Percentiles rank a stretch among this genome's conserved stretches.
Evolutionary conservation across 2,888 invertebrate species (phyloP).

Genomic region (Hemithea aestivaria): DNA sequence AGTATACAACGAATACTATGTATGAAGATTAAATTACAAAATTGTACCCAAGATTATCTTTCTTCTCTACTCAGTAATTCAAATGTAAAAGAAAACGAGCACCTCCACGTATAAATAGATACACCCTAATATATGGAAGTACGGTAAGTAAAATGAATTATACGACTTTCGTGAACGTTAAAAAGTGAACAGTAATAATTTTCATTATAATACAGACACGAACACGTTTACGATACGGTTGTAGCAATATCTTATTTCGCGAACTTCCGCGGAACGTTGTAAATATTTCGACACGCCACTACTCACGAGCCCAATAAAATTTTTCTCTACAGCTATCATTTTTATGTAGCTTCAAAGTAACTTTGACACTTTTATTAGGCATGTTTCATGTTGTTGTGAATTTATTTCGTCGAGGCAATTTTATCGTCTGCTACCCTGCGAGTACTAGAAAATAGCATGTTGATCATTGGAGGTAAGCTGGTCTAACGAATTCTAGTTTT

Average conservation of each 20-base stretch:
- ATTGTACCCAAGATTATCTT: no score
- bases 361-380: slow-evolving; percentile 33
- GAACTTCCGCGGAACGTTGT: slow-evolving; percentile 33
- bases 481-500: no score
- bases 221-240: slow-evolving; percentile 37
- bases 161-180: slow-evolving; percentile 21
- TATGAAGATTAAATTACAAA: no score
- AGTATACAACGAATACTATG: no score
- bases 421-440: no score
- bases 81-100: no score
- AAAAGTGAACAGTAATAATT: slow-evolving; percentile 20
- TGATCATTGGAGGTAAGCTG: no score
- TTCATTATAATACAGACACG: slow-evolving; percentile 33
- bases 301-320: slow-evolving; percentile 35
- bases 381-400: slow-evolving; percentile 24
- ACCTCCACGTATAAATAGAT: no score
- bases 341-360: slow-evolving; percentile 29
- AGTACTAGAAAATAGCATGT: no score
- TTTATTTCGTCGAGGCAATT: slow-evolving; percentile 22
- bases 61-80: no score
- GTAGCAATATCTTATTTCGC: slow-evolving; percentile 39
- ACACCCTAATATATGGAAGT: no score
- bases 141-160: slow-evolving; percentile 1
- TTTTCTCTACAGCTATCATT: slow-evolving; percentile 26
- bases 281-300: slow-evolving; percentile 43